These are phyloP conservation scores for Drosophila pruinosa DNA, from an alignment of 1,140 invertebrate species.

Conservation along the genomic window DNA sequence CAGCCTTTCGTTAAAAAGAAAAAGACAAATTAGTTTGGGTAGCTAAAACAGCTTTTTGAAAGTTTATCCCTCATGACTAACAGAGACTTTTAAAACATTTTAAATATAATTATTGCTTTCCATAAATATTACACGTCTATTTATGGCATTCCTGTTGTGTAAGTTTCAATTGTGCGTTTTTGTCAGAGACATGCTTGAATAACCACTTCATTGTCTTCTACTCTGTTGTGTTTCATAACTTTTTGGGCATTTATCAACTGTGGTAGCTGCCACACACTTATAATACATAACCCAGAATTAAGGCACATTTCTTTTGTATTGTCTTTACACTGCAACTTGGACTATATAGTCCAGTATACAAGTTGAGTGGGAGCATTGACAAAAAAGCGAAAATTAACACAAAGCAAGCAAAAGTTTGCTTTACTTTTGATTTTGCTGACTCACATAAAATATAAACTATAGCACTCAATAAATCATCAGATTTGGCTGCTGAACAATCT, in stretches of 20 bases:
- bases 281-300: slow-evolving; percentile 33
- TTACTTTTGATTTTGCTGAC: slow-evolving; percentile 19
- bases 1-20: no score
- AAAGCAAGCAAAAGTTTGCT: slow-evolving; percentile 30
- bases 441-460: slow-evolving; percentile 15
- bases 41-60: no score
- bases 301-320: slow-evolving; percentile 14
- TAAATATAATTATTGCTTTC: not conserved
- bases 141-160: not conserved
- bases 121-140: not conserved
- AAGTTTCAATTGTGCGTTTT: not conserved
- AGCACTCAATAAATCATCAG: slow-evolving; percentile 41
- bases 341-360: not conserved
- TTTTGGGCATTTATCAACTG: slow-evolving; percentile 17
- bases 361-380: slow-evolving; percentile 3
- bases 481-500: not conserved
- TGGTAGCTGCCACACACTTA: not conserved
- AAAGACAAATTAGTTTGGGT: no score
- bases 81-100: not conserved
- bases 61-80: no score
- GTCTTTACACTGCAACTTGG: slow-evolving; percentile 14
- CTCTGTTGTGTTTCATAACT: slow-evolving; percentile 25
- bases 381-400: slow-evolving; percentile 2
- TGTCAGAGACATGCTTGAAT: not conserved
- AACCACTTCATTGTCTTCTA: not conserved